phyloP scores from a whole-genome alignment of 2,888 invertebrate genomes.

The Anodontia alba region DNA sequence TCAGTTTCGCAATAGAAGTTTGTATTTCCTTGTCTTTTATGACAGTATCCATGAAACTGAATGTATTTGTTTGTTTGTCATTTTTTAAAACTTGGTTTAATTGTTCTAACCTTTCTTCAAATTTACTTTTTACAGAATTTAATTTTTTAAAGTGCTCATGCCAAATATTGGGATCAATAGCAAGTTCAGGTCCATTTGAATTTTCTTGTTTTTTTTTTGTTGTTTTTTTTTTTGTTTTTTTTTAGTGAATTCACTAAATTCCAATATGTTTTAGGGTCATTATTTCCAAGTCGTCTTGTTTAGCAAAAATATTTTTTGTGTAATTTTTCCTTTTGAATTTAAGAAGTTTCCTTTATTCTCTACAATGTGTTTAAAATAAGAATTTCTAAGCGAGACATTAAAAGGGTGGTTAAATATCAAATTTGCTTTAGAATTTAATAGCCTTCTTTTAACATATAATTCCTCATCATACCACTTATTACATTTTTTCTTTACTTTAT shows the following conservation, averaged over 20 bases:
- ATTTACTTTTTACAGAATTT: background rate
- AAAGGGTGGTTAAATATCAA: slow-evolving; percentile 8
- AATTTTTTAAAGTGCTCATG: slow-evolving; percentile 4
- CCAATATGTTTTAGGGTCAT: background rate
- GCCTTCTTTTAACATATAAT: background rate
- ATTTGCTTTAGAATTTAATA: slow-evolving; percentile 6
- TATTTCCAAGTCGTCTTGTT: background rate
- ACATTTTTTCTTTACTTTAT: background rate
- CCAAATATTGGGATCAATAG: background rate
- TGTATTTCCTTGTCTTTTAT: slow-evolving; percentile 10
- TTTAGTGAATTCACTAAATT: background rate
- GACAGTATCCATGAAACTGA: background rate
- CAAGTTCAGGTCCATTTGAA: background rate
- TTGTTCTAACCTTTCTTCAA: background rate
- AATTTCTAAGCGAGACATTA: background rate
- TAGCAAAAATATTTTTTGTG: slow-evolving; percentile 2
- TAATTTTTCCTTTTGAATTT: slow-evolving; percentile 9
- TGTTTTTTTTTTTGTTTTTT: background rate
- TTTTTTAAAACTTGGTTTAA: background rate
- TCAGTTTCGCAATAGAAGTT: background rate
- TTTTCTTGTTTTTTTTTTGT: background rate
- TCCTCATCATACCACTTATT: slow-evolving; percentile 13
- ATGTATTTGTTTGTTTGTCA: background rate
- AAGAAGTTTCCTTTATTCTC: slow-evolving; percentile 3
- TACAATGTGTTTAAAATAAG: slow-evolving; percentile 10